Evolutionary conservation across 2,113 vertebrate genomes (phyloP).

Genomic region (Vimba vimba): DNA sequence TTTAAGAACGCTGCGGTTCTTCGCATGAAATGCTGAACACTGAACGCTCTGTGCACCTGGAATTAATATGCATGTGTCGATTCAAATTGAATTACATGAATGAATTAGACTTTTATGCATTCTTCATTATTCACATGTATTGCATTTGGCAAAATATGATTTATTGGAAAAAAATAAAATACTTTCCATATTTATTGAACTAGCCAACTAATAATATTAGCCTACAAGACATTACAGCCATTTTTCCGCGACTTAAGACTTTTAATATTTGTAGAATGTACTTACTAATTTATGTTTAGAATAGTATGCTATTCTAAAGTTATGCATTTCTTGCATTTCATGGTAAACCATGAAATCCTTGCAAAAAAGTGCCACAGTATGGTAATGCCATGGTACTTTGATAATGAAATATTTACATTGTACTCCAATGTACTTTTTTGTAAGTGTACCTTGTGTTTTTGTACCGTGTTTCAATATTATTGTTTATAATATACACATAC

Average conservation of each 20-base stretch:
- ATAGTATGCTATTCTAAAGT: neutral
- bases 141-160: neutral
- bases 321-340: neutral
- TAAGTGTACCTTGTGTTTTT: neutral
- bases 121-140: neutral
- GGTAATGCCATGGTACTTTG: neutral
- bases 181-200: neutral
- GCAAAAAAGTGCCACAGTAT: neutral
- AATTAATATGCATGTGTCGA: slow-evolving; percentile 38
- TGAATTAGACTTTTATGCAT: neutral
- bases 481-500: neutral
- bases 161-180: neutral
- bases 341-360: neutral
- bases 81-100: neutral
- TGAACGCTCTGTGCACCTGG: slow-evolving; percentile 6
- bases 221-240: neutral
- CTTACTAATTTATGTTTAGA: neutral
- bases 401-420: neutral
- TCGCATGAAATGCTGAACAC: neutral
- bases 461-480: neutral
- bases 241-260: neutral
- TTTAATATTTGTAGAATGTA: neutral
- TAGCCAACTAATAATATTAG: neutral
- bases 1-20: neutral
- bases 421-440: neutral